phyloP scores from a whole-genome alignment of 2,797 vertebrate genomes.

The Liasis olivaceus region DNA sequence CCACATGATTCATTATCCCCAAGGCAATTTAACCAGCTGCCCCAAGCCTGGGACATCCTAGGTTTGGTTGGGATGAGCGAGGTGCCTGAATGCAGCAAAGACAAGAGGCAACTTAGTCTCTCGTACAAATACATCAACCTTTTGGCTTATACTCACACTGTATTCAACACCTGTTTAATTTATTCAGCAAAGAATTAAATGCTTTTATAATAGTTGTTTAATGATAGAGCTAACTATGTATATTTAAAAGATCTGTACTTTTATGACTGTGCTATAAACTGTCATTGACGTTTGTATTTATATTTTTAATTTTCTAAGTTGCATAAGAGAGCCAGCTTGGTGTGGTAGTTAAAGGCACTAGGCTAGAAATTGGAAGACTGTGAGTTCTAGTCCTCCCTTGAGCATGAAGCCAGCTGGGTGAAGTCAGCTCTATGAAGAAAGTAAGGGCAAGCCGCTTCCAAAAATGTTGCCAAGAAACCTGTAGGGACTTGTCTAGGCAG shows the following conservation, averaged over 20 bases:
- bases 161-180: constrained; percentile 58
- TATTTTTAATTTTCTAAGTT: neutral
- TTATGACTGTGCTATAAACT: neutral
- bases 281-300: neutral
- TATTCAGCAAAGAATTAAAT: constrained; percentile 66
- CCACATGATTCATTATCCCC: constrained; percentile 70
- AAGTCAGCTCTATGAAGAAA: neutral
- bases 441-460: neutral
- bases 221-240: neutral
- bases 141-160: constrained; percentile 61
- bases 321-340: neutral
- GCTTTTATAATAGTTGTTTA: constrained; percentile 55
- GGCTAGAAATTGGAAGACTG: too few species aligned
- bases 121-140: constrained; percentile 61
- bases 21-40: constrained; percentile 68
- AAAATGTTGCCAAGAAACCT: neutral
- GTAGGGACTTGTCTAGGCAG: neutral
- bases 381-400: too few species aligned
- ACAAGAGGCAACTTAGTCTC: constrained; percentile 50
- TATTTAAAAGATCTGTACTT: neutral
- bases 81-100: constrained; percentile 66
- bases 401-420: neutral
- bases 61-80: constrained; percentile 57
- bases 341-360: neutral
- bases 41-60: constrained; percentile 69